Evolutionary conservation across 2,888 invertebrate genomes (phyloP), one percentile per base, ranked within the genome.

Genomic region (Allophyes oxyacanthae): DNA sequence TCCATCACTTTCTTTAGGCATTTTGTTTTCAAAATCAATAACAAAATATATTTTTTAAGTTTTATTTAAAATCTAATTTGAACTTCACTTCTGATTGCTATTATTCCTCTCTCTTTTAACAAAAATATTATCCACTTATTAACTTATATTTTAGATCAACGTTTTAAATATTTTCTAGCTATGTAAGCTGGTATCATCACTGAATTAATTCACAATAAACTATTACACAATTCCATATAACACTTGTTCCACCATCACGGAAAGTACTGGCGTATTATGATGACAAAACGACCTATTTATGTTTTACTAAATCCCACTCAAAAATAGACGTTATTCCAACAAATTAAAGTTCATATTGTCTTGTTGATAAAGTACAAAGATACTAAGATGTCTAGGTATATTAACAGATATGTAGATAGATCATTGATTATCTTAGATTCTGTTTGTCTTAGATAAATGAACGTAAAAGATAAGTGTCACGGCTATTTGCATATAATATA

Each of bases 1-100:
- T 11, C 91, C 87, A 13, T 83, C 89, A 76, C 87, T 90, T n/a
- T 90, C 88, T 52, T 77, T 81, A 2, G 90, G 65, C 92, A 92
- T 91, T 54, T 52, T 42, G 1, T 13, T 48, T n/a, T 5, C 6
- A 1, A 25, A n/a, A n/a, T n/a, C n/a, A n/a, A n/a, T n/a, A n/a
- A n/a, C n/a, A 6, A 14, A 30, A 30, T 2, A 6, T 20, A 20
- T n/a, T n/a, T n/a, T n/a, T n/a, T n/a, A n/a, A n/a, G n/a, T 4
- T 20, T 20, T 20, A 20, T 20, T 20, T 20, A 3, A 3, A 20
- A 20, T 3, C 20, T 4, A 4, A 20, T 20, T 20, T 20, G 20
- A 20, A 20, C 4, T 3, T 20, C 20, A 20, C 20, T 20, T 20
- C 20, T 20, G n/a, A n/a, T n/a, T 20, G 20, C n/a, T 20, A 4